Percentiles rank a stretch among this genome's conserved stretches.
Conservation (phyloP, 2,888 invertebrate species). For the Cerceris rybyensis region DNA sequence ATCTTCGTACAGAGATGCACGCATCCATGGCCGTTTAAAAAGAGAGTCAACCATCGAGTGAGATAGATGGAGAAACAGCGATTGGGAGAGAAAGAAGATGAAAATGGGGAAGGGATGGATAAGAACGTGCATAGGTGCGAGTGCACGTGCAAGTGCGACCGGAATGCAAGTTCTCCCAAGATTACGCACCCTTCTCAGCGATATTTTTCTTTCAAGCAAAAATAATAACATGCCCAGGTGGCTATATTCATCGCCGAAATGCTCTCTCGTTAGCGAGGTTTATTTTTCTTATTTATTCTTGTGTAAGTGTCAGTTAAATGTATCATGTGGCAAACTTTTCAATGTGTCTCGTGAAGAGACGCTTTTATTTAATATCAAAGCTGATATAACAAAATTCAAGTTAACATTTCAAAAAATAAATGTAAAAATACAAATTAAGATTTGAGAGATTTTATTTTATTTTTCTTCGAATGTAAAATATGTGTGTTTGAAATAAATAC, state of each 20-base stretch:
- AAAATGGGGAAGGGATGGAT: background rate
- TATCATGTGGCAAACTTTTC: conserved; percentile 25
- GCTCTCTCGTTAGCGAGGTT: conserved; percentile 49
- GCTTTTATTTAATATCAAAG: conserved; percentile 10
- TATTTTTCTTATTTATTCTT: background rate
- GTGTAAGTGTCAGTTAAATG: conserved; percentile 2
- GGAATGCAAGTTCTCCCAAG: too few species aligned
- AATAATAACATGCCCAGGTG: conserved; percentile 54
- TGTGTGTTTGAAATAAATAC: too few species aligned
- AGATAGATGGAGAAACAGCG: background rate
- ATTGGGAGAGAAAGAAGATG: background rate
- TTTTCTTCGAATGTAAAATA: too few species aligned
- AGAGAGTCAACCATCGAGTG: background rate
- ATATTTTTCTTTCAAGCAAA: conserved; percentile 11
- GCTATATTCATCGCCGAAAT: conserved; percentile 46
- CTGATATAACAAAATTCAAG: too few species aligned
- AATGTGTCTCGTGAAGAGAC: conserved; percentile 7
- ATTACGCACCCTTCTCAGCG: background rate
- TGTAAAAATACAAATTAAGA: too few species aligned
- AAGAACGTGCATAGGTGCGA: background rate
- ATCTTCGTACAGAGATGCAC: conserved; percentile 30
- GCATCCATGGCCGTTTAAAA: background rate
- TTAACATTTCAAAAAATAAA: too few species aligned
- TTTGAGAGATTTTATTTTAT: too few species aligned
- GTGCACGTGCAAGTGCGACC: background rate